phyloP scores from a whole-genome alignment of 2,113 vertebrate species.

The Ceyx margarethae region DNA sequence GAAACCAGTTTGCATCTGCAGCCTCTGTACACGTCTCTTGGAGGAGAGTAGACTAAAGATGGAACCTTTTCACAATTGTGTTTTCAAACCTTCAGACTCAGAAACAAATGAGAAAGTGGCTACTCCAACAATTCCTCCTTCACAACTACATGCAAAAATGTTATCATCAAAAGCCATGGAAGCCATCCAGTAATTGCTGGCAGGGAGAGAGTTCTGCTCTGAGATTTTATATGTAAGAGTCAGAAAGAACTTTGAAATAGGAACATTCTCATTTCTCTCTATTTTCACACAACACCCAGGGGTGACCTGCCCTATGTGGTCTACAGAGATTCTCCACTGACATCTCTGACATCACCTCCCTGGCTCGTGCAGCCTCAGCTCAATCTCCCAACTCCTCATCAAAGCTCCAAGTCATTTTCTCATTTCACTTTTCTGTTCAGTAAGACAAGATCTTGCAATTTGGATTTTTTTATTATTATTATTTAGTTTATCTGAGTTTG shows the following conservation, averaged over 20 bases:
- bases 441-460: background rate
- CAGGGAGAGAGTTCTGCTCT: background rate
- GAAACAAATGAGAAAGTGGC: background rate
- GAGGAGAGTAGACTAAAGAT: background rate
- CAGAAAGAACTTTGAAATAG: background rate
- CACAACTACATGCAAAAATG: background rate
- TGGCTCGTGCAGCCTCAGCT: background rate
- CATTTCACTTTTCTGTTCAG: background rate
- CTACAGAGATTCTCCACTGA: background rate
- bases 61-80: background rate
- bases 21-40: background rate
- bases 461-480: background rate
- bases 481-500: background rate
- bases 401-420: conserved; percentile 1
- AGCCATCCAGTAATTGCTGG: conserved; percentile 13
- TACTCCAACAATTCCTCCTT: background rate
- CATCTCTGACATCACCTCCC: background rate
- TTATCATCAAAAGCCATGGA: conserved; percentile 28
- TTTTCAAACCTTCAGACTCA: background rate
- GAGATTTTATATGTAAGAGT: background rate
- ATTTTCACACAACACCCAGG: background rate
- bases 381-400: background rate
- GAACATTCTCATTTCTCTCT: background rate
- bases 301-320: background rate
- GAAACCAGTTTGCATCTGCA: background rate